Evolutionary conservation across 2,888 invertebrate species (phyloP).

Genomic region (Diarsia dahlii): DNA sequence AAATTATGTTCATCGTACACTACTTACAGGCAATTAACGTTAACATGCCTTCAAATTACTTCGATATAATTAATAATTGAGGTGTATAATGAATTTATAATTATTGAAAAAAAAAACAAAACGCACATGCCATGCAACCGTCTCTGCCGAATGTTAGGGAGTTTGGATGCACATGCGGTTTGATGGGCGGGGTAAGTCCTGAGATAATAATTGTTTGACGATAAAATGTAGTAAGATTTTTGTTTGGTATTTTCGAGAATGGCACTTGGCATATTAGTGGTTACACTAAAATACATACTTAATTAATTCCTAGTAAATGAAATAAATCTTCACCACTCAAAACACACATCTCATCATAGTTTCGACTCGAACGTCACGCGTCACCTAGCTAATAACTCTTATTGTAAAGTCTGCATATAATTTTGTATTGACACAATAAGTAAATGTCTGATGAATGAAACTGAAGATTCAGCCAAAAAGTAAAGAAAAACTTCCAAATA

Average conservation of each 20-base stretch:
- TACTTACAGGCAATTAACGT: constrained; percentile 32
- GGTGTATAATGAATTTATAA: constrained; percentile 56
- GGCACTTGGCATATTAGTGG: neutral
- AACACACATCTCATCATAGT: neutral
- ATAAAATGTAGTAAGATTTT: neutral
- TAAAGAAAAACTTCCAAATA: constrained; percentile 2
- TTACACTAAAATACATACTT: neutral
- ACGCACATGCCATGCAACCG: constrained; percentile 71
- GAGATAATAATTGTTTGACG: neutral
- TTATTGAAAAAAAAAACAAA: constrained; percentile 60
- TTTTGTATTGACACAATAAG: neutral
- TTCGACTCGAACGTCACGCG: neutral
- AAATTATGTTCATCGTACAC: constrained; percentile 30
- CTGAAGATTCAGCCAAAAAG: no score
- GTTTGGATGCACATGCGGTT: constrained; percentile 28
- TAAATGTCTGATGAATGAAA: no score
- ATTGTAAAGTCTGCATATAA: neutral
- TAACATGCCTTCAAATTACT: constrained; percentile 48
- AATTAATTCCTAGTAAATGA: neutral
- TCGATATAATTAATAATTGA: constrained; percentile 58
- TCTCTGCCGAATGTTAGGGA: constrained; percentile 60
- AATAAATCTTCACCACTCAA: neutral
- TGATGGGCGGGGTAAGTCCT: constrained; percentile 7
- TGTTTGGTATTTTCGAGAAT: neutral
- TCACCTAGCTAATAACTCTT: neutral